These are phyloP conservation scores for Seira sanloemensis DNA, from an alignment of 2,888 invertebrate genomes.

Conservation along the genomic window DNA sequence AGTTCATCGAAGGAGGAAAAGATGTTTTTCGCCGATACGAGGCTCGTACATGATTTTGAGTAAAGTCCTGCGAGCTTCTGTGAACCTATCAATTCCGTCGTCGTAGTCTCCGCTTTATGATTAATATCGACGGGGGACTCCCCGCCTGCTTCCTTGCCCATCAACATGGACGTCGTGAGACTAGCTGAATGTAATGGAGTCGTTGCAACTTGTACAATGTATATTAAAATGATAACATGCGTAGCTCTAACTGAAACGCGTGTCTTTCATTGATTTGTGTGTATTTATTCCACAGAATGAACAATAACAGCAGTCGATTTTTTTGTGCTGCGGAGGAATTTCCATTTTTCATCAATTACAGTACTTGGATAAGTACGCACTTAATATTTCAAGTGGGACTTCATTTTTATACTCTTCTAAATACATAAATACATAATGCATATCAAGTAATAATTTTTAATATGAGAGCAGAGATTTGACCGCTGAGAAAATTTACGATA, in stretches of 20 bases:
- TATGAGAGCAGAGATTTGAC: too few species aligned
- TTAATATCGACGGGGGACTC: constrained; percentile 49
- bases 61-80: background rate
- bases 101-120: constrained; percentile 29
- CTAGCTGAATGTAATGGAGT: background rate
- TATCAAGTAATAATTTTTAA: too few species aligned
- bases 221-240: too few species aligned
- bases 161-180: background rate
- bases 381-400: background rate
- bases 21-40: background rate
- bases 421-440: too few species aligned
- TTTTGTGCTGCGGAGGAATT: background rate
- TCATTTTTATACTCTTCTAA: background rate
- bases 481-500: too few species aligned
- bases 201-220: too few species aligned
- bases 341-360: constrained; percentile 9
- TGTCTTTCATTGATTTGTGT: background rate
- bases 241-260: too few species aligned
- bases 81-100: constrained; percentile 1
- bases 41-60: background rate
- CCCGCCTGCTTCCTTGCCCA: constrained; percentile 60
- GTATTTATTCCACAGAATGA: background rate
- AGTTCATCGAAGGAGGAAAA: constrained; percentile 11
- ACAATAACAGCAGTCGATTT: background rate
- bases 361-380: too few species aligned